Percentiles rank a stretch among this genome's conserved stretches.
Conservation (phyloP, 2,113 vertebrate species). For the Physeter macrocephalus region DNA sequence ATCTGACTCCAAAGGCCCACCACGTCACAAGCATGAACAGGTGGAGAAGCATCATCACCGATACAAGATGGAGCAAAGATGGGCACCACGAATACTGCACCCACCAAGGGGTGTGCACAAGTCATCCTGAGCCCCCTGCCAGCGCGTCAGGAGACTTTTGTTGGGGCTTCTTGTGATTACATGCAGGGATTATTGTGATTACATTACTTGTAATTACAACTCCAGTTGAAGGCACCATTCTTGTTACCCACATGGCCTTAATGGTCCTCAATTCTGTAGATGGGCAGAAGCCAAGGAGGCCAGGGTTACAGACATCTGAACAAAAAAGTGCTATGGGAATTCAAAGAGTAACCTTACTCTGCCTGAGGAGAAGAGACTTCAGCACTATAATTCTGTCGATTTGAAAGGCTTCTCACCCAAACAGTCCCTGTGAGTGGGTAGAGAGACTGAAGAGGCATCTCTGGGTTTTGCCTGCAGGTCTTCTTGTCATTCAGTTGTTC, state of each 20-base stretch:
- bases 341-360: background rate
- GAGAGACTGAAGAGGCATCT: background rate
- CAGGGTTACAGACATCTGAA: background rate
- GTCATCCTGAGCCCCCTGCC: background rate
- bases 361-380: background rate
- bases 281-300: background rate
- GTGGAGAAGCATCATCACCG: background rate
- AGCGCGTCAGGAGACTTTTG: background rate
- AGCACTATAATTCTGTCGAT: background rate
- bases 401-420: conserved; percentile 40
- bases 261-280: background rate
- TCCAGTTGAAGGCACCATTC: background rate
- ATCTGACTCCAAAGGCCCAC: background rate
- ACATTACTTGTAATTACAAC: background rate
- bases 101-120: background rate
- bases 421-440: conserved; percentile 12
- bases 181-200: background rate
- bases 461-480: conserved; percentile 7
- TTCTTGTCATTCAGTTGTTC: conserved; percentile 4
- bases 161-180: background rate
- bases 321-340: background rate
- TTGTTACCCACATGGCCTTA: background rate
- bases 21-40: background rate
- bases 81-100: background rate
- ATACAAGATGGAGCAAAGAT: background rate